Conservation (phyloP, 1,140 invertebrate genomes). For the Lanistes nyassanus region DNA sequence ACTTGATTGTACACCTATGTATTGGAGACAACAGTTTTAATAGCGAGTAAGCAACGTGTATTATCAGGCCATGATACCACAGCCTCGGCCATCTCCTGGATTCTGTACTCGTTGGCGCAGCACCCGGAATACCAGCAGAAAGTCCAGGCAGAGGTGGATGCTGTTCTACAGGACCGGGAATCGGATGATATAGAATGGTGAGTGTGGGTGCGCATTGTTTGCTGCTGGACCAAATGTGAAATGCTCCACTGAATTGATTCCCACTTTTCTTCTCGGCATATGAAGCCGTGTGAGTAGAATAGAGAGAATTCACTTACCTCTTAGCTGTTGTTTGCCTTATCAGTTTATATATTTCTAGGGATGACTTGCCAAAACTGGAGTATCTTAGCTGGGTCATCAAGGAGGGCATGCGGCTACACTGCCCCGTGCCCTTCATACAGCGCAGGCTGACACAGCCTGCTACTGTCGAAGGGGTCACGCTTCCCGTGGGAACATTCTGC, state of each 20-base stretch:
- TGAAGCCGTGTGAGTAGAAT: not conserved
- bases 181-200: slow-evolving; percentile 50
- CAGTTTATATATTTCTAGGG: slow-evolving; percentile 31
- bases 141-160: slow-evolving; percentile 83
- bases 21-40: not conserved
- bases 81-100: slow-evolving; percentile 75
- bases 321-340: too few species aligned
- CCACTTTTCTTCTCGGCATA: not conserved
- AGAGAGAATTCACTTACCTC: not conserved
- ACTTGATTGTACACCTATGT: not conserved
- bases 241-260: not conserved
- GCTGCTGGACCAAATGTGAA: too few species aligned
- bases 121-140: slow-evolving; percentile 83
- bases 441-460: slow-evolving; percentile 66
- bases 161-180: slow-evolving; percentile 73
- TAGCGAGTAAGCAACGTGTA: not conserved
- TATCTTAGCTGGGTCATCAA: slow-evolving; percentile 64
- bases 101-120: slow-evolving; percentile 80
- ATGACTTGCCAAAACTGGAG: slow-evolving; percentile 52
- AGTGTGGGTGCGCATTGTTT: too few species aligned
- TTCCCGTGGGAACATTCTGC: slow-evolving; percentile 32
- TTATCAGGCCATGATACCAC: slow-evolving; percentile 60
- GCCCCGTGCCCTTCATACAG: slow-evolving; percentile 75
- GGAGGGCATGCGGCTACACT: slow-evolving; percentile 63
- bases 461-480: slow-evolving; percentile 27